Evolutionary conservation across 2,888 invertebrate species (phyloP).

Genomic region (Diarsia mendica): DNA sequence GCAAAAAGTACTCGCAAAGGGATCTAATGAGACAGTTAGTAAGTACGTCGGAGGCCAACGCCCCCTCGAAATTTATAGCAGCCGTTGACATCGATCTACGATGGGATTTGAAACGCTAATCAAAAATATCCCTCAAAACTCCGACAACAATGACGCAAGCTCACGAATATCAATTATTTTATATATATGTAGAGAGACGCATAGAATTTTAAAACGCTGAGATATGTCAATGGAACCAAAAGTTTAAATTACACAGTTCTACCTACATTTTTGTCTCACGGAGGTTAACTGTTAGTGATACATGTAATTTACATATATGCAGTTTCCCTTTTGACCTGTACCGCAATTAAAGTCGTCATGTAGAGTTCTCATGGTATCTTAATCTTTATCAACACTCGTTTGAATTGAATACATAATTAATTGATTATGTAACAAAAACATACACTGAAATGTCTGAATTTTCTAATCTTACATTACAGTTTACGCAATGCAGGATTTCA

Average conservation of each 20-base stretch:
- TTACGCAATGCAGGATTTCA: constrained; percentile 64
- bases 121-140: constrained; percentile 66
- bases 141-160: constrained; percentile 58
- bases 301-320: constrained; percentile 29
- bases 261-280: constrained; percentile 12
- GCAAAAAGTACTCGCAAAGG: constrained; percentile 80
- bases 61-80: constrained; percentile 78
- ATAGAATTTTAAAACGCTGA: constrained; percentile 58
- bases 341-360: constrained; percentile 31
- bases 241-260: constrained; percentile 35
- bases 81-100: constrained; percentile 74
- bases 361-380: constrained; percentile 53
- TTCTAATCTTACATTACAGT: constrained; percentile 45
- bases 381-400: constrained; percentile 38
- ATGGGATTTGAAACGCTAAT: constrained; percentile 78
- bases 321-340: constrained; percentile 54
- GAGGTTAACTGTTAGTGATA: constrained; percentile 21
- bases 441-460: constrained; percentile 44
- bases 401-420: constrained; percentile 41
- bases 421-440: constrained; percentile 45
- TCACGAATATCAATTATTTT: constrained; percentile 64
- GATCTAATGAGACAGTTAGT: constrained; percentile 81
- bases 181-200: constrained; percentile 42
- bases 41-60: constrained; percentile 77
- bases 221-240: constrained; percentile 31